Conservation (phyloP, 1,140 invertebrate genomes). For the Drosophila grimshawi region DNA sequence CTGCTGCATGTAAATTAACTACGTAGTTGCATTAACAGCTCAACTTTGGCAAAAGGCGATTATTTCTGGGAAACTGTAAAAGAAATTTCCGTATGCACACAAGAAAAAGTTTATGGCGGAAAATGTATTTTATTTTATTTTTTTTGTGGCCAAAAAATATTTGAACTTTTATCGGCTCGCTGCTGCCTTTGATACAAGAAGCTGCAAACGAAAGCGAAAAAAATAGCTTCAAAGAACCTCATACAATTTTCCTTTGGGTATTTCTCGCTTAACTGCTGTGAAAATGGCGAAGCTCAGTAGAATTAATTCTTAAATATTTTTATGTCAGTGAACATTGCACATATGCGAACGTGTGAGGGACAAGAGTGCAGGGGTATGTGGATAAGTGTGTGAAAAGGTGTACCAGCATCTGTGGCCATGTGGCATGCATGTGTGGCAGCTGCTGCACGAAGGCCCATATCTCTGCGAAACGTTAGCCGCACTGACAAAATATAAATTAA, state of each 20-base stretch:
- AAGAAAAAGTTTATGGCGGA: slow-evolving; percentile 54
- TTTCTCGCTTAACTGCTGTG: slow-evolving; percentile 56
- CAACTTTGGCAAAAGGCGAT: slow-evolving; percentile 4
- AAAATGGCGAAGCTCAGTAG: slow-evolving; percentile 61
- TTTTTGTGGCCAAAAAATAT: slow-evolving; percentile 58
- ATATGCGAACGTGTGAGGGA: slow-evolving; percentile 23
- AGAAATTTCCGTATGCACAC: neutral
- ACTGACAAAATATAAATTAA: slow-evolving; percentile 62
- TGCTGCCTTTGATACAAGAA: slow-evolving; percentile 54
- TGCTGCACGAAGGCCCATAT: slow-evolving; percentile 24
- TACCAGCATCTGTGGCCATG: slow-evolving; percentile 30
- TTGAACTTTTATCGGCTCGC: slow-evolving; percentile 50
- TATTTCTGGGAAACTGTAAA: slow-evolving; percentile 7
- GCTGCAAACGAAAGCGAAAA: slow-evolving; percentile 30
- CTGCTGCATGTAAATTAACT: slow-evolving; percentile 64
- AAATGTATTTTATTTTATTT: slow-evolving; percentile 33
- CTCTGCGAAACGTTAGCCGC: slow-evolving; percentile 22
- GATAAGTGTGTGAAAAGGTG: slow-evolving; percentile 16
- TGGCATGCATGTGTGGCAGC: slow-evolving; percentile 39
- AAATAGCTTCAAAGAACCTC: slow-evolving; percentile 21
- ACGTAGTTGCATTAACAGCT: slow-evolving; percentile 33
- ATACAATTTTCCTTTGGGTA: slow-evolving; percentile 1
- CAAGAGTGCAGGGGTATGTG: neutral
- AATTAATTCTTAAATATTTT: slow-evolving; percentile 77
- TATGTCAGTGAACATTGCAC: slow-evolving; percentile 36